phyloP scores from a whole-genome alignment of 2,888 invertebrate species.

The Dryobota labecula region DNA sequence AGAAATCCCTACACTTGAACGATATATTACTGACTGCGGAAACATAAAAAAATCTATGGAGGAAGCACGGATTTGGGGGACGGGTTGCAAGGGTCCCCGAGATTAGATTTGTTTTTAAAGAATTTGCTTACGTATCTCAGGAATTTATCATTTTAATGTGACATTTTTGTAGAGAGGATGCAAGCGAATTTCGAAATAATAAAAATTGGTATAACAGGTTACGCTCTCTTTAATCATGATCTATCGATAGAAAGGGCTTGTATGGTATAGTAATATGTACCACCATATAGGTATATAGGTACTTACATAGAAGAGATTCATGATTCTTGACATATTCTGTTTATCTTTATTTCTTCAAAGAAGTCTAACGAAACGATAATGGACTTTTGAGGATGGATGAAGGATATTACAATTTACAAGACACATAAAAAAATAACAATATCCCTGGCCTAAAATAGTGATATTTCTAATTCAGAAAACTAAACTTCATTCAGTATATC shows the following conservation, averaged over 20 bases:
- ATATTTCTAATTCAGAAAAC: too few relatives aligned
- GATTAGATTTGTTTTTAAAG: slow-evolving; percentile 59
- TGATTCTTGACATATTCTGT: too few relatives aligned
- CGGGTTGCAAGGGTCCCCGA: slow-evolving; percentile 36
- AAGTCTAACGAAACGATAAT: too few relatives aligned
- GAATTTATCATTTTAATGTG: slow-evolving; percentile 63
- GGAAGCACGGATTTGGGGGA: slow-evolving; percentile 49
- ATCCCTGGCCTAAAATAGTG: too few relatives aligned
- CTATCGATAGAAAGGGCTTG: background rate
- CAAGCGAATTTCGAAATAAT: slow-evolving; percentile 14
- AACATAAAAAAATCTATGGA: slow-evolving; percentile 80
- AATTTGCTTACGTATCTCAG: slow-evolving; percentile 44
- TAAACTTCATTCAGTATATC: too few relatives aligned
- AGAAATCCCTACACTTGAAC: slow-evolving; percentile 81
- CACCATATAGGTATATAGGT: too few relatives aligned
- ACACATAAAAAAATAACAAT: too few relatives aligned
- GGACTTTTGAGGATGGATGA: too few relatives aligned
- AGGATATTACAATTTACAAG: too few relatives aligned
- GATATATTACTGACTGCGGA: slow-evolving; percentile 85
- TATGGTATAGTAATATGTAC: too few relatives aligned
- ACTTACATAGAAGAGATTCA: too few relatives aligned
- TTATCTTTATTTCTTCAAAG: too few relatives aligned
- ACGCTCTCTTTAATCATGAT: slow-evolving; percentile 21
- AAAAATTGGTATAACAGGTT: slow-evolving; percentile 19
- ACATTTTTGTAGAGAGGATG: slow-evolving; percentile 36